These are phyloP conservation scores for Aurelia coerulea DNA, from an alignment of 30 jellyfish, hydroid and myxozoan species.

Conservation along the genomic window DNA sequence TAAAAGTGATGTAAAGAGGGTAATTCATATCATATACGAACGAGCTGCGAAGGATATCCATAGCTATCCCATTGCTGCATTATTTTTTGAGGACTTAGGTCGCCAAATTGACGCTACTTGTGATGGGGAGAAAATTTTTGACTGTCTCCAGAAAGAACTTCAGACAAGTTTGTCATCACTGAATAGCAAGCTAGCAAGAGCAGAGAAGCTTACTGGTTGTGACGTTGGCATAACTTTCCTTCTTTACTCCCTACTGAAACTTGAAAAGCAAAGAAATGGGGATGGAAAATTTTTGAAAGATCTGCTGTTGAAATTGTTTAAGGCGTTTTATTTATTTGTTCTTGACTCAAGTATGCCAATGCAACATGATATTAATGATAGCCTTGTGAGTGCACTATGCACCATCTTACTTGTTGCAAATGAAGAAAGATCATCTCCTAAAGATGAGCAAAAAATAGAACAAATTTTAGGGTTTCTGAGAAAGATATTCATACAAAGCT, in stretches of 20 bases:
- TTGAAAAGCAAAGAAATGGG: conserved; percentile 50
- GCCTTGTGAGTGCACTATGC: conserved; percentile 49
- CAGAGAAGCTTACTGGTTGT: conserved; percentile 28
- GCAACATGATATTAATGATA: conserved; percentile 1
- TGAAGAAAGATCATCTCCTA: not conserved
- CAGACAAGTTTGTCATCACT: conserved; percentile 43
- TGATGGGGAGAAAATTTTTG: conserved; percentile 49
- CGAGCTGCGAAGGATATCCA: conserved; percentile 53
- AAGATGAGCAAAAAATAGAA: conserved; percentile 11
- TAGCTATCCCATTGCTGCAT: conserved; percentile 72
- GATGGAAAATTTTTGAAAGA: conserved; percentile 33
- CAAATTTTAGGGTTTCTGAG: conserved; percentile 9
- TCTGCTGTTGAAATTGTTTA: conserved; percentile 31
- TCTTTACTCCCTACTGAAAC: conserved; percentile 27
- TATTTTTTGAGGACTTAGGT: conserved; percentile 72
- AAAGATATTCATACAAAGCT: not conserved
- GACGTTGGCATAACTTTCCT: conserved; percentile 72
- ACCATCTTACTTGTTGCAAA: conserved; percentile 12
- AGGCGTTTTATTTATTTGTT: conserved; percentile 29
- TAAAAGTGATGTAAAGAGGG: conserved; percentile 9
- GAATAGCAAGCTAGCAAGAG: conserved; percentile 27
- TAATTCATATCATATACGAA: conserved; percentile 44
- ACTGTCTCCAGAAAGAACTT: conserved; percentile 46
- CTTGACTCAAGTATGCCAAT: conserved; percentile 25
- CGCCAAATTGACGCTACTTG: not conserved